Conservation (phyloP, 2,113 vertebrate genomes). For the Pontoporia blainvillei region DNA sequence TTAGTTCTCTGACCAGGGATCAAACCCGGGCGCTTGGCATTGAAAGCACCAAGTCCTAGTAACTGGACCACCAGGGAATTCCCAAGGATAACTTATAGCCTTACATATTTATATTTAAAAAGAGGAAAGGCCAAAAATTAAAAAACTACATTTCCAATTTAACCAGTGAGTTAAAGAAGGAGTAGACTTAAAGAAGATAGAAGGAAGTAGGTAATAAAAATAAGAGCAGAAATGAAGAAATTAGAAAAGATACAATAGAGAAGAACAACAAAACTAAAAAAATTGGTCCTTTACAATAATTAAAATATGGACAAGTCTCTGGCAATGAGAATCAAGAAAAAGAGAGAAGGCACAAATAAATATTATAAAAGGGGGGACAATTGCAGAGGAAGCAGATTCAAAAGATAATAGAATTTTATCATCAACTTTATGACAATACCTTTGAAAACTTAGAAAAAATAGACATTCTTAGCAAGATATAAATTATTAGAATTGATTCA, state of each 20-base stretch:
- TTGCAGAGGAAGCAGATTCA: neutral
- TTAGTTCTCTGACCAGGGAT: neutral
- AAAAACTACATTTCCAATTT: neutral
- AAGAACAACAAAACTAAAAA: neutral
- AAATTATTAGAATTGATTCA: neutral
- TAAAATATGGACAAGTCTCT: neutral
- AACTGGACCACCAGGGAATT: neutral
- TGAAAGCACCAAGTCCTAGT: neutral
- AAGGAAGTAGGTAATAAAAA: neutral
- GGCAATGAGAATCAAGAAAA: neutral
- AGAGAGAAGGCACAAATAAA: neutral
- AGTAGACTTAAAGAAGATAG: neutral
- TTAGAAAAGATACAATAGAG: neutral
- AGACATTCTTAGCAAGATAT: neutral
- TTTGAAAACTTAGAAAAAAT: neutral
- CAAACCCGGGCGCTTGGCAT: neutral
- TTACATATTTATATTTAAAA: neutral
- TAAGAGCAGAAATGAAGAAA: neutral
- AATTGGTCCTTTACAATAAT: neutral
- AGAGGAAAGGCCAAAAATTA: neutral
- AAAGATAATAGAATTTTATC: neutral
- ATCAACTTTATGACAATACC: neutral
- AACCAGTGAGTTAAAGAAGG: neutral
- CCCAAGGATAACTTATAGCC: neutral
- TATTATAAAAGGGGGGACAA: neutral